Evolutionary conservation across 2,797 vertebrate species (phyloP), one percentile per base, ranked within the genome.

Genomic region (Bovichtus variegatus): DNA sequence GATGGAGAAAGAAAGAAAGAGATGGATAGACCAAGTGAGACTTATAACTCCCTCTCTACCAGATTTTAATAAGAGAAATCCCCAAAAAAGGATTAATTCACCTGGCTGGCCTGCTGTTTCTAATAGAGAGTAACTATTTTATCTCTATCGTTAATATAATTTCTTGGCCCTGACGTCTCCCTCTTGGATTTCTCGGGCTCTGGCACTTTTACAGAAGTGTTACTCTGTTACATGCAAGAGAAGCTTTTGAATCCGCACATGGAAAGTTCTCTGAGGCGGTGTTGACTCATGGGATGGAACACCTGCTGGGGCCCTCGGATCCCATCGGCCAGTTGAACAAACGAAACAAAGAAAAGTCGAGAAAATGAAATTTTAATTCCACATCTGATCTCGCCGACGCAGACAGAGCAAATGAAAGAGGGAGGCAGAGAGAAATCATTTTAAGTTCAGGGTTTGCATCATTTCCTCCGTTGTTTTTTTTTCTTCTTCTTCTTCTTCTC

Each of bases 131-230:
- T 76, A 84, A 87, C 88, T 72, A 81, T 90, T 92, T 92, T 86
- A 89, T 93, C 91, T 93, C 88, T 80, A 75, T 83, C 83, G 77
- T 89, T 89, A 86, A 91, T 88, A 83, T 80, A 36, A 91, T 77
- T 84, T 88, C 74, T 91, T 91, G 87, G 80, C 68, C 1, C 68
- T 68, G 87, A 69, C 29, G 25, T 69, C 36, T 89, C 74, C 75
- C 73, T 86, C 82, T 79, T 78, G 83, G 86, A 74, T 87, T 87
- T 75, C 83, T 85, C 16, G 11, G 78, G 68, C 77, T 88, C 82
- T 89, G 89, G 87, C 86, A 71, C 36, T 41, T 64, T 89, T 79
- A 83, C 85, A 85, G 76, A 85, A 78, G 86, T 63, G 84, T 89
- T 89, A 85, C 86, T 85, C 74, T 89, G 75, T 91, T 87, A 92